Evolutionary conservation across 2,113 vertebrate species (phyloP).

Genomic region (Rhinopomastus cyanomelas): DNA sequence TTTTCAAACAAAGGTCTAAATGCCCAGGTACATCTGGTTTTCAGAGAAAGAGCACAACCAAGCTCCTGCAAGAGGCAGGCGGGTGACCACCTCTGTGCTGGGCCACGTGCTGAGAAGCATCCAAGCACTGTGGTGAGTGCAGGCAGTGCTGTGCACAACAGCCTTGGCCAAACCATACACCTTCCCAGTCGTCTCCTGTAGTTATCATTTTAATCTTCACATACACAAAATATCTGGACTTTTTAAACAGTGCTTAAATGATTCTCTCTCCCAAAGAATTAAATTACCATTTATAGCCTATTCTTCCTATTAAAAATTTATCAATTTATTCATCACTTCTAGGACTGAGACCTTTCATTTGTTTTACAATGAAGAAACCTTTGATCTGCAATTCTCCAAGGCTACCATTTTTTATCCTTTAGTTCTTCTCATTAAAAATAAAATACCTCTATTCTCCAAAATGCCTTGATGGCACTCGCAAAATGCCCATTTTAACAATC

Average conservation of each 20-base stretch:
- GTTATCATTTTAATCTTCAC: conserved; percentile 18
- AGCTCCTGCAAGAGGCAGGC: not conserved
- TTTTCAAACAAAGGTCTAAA: not conserved
- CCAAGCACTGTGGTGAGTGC: accelerated
- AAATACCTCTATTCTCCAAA: conserved; percentile 71
- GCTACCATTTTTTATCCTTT: conserved; percentile 72
- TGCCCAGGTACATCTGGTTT: not conserved
- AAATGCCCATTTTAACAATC: conserved; percentile 55
- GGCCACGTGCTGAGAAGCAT: accelerated
- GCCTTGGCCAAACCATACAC: not conserved
- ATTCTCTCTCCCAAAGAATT: conserved; percentile 68
- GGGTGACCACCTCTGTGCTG: accelerated
- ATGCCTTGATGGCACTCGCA: conserved; percentile 70
- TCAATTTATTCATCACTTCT: conserved; percentile 74
- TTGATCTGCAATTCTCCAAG: conserved; percentile 75
- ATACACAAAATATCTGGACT: conserved; percentile 34
- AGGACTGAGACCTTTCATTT: conserved; percentile 72
- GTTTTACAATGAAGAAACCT: conserved; percentile 77
- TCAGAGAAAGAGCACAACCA: not conserved
- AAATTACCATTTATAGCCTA: conserved; percentile 72
- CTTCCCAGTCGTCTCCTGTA: not conserved
- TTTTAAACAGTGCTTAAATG: conserved; percentile 72
- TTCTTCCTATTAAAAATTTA: conserved; percentile 78
- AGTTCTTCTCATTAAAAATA: conserved; percentile 80
- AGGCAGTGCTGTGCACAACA: not conserved